Base-by-base conservation (phyloP, 2,888 invertebrate species). In the Callimorpha dominula region DNA sequence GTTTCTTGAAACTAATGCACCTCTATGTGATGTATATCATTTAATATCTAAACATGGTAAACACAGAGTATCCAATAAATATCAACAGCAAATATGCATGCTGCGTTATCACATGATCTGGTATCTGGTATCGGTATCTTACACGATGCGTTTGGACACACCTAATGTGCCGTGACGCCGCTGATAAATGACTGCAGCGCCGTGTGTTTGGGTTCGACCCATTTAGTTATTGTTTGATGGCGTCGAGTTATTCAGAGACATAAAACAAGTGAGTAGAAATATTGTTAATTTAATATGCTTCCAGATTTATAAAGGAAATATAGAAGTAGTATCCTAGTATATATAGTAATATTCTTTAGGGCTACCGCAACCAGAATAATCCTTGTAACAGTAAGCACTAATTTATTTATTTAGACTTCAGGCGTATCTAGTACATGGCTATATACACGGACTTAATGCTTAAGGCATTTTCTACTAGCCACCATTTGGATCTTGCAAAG, bases 111-210 rank as follows among this genome's bases (percentile, higher is more conserved):
- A 79, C 72, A 66, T 83, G 80, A 83, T 75, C 67, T 72, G 62
- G 70, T 76, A 80, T 85, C 85, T 83, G 78, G 83, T 82, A 84
- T 84, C 77, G 84, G 83, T 87, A 84, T 85, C 87, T 85, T 86
- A 87, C 86, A 86, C 85, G 84, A 85, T 85, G 85, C 83, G 86
- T 86, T 88, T 85, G 84, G 88, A 86, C 87, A 88, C 82, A 78
- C 84, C 82, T 87, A 89, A 89, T 88, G 84, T 86, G 80, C 81
- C 90, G 88, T 90, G 89, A 88, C 91, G 87, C 82, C 79, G 75
- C 86, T 91, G 90, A 91, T 84, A 88, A 89, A 92, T 91, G 79
- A 80, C 78, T 70, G 65, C 49, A 66, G 78, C 69, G 67, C 66
- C 76, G 84, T 76, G 72, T 81, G 78, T 76, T 78, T 40, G 77